phyloP scores from a whole-genome alignment of 2,797 vertebrate species.

The Notolabrus celidotus region DNA sequence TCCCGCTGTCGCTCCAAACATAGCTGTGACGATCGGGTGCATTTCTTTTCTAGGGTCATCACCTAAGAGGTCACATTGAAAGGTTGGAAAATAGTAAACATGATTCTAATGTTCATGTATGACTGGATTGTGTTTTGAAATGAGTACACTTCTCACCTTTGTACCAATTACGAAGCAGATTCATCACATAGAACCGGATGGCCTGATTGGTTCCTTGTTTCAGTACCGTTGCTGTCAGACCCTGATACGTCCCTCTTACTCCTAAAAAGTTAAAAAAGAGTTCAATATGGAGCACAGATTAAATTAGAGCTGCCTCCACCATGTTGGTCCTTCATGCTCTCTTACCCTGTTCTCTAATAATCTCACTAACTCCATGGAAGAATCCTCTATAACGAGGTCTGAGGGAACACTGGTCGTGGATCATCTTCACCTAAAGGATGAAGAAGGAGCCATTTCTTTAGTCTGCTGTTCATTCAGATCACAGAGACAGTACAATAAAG shows the following conservation, averaged over 20 bases:
- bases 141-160: conserved; percentile 79
- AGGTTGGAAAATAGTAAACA: not conserved
- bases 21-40: conserved; percentile 86
- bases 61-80: conserved; percentile 66
- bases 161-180: conserved; percentile 88
- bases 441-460: not conserved
- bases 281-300: not conserved
- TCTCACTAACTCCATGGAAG: conserved; percentile 88
- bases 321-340: not conserved
- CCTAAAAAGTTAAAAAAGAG: conserved; percentile 71
- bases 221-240: conserved; percentile 86
- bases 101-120: not conserved
- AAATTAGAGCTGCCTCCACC: not conserved
- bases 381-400: conserved; percentile 87
- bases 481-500: not conserved
- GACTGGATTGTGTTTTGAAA: not conserved
- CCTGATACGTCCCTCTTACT: conserved; percentile 88
- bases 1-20: conserved; percentile 87
- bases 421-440: conserved; percentile 86
- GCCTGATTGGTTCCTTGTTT: conserved; percentile 90
- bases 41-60: conserved; percentile 84
- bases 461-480: not conserved
- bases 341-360: conserved; percentile 88
- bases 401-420: conserved; percentile 88
- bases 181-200: conserved; percentile 90